Evolutionary conservation across 2,888 invertebrate genomes (phyloP).

Genomic region (Melanotus villosus): DNA sequence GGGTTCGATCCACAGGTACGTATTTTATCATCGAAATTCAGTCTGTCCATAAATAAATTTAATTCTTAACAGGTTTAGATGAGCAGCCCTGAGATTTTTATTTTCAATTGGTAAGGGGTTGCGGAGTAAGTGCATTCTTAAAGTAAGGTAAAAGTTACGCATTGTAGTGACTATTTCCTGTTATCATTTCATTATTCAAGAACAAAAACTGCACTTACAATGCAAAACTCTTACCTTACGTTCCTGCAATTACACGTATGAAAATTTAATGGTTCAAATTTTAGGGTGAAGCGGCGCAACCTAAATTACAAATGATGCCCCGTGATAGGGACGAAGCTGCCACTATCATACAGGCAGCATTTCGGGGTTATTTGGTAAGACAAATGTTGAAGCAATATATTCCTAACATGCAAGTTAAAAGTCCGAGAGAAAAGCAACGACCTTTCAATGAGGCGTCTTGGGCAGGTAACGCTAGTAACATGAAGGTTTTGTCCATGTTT

Average conservation of each 20-base stretch:
- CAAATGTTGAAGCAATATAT: slow-evolving; percentile 58
- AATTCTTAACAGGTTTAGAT: not conserved
- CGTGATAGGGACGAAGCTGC: slow-evolving; percentile 63
- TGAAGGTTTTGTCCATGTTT: slow-evolving; percentile 33
- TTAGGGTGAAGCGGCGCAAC: not conserved
- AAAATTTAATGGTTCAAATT: not conserved
- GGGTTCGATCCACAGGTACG: no score
- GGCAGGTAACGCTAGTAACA: not conserved
- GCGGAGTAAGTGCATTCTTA: slow-evolving; percentile 62
- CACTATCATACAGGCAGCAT: slow-evolving; percentile 64
- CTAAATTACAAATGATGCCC: not conserved
- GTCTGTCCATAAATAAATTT: no score
- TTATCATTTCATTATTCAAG: slow-evolving; percentile 19
- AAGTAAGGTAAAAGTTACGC: slow-evolving; percentile 56
- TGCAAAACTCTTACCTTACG: slow-evolving; percentile 68
- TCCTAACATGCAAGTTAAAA: slow-evolving; percentile 30
- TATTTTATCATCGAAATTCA: no score
- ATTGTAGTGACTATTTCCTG: slow-evolving; percentile 52
- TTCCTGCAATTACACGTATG: no score
- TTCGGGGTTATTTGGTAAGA: slow-evolving; percentile 60
- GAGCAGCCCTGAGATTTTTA: not conserved
- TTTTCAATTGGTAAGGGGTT: slow-evolving; percentile 54
- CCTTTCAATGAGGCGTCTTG: not conserved
- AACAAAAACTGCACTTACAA: slow-evolving; percentile 64
- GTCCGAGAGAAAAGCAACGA: not conserved